Conservation (phyloP, 2,113 vertebrate species). For the Xenopus laevis region DNA sequence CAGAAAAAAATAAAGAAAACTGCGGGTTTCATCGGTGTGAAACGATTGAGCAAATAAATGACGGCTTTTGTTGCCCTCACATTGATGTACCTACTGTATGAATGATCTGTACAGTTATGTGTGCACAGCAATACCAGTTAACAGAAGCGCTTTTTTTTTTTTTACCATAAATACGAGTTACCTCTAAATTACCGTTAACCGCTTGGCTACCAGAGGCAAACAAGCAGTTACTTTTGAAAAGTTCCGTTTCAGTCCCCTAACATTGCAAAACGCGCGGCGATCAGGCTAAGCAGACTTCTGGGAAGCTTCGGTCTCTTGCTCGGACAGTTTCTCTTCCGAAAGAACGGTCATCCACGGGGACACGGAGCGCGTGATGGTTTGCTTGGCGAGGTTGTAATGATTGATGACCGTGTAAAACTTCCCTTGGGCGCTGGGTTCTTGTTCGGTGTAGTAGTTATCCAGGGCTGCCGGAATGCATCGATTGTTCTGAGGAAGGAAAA, state of each 20-base stretch:
- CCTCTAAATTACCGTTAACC: conserved; percentile 67
- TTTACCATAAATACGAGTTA: conserved; percentile 72
- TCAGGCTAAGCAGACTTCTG: conserved; percentile 81
- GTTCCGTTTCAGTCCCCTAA: conserved; percentile 66
- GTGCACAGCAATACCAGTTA: conserved; percentile 72
- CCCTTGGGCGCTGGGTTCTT: conserved; percentile 79
- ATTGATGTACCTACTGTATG: conserved; percentile 46
- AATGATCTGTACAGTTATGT: conserved; percentile 59
- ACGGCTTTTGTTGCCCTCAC: conserved; percentile 8
- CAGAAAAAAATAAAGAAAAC: conserved; percentile 4
- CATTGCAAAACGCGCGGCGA: conserved; percentile 50
- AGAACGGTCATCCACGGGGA: conserved; percentile 93
- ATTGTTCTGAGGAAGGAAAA: conserved; percentile 73
- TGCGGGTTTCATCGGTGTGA: conserved; percentile 3
- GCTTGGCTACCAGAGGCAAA: conserved; percentile 20
- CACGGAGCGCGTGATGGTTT: conserved; percentile 86
- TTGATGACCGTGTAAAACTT: conserved; percentile 91
- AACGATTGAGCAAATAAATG: conserved; percentile 8
- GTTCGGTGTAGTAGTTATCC: conserved; percentile 85
- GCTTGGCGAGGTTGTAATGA: conserved; percentile 92
- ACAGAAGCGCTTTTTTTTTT: conserved; percentile 66
- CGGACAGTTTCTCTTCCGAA: conserved; percentile 89
- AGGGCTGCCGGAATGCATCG: conserved; percentile 87
- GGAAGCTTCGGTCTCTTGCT: conserved; percentile 86
- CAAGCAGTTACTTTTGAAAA: conserved; percentile 49